Percentiles rank a stretch among this genome's conserved stretches.
These are phyloP conservation scores for Pseudomyrmex pallidus DNA, from an alignment of 1,140 invertebrate genomes.

Conservation along the genomic window DNA sequence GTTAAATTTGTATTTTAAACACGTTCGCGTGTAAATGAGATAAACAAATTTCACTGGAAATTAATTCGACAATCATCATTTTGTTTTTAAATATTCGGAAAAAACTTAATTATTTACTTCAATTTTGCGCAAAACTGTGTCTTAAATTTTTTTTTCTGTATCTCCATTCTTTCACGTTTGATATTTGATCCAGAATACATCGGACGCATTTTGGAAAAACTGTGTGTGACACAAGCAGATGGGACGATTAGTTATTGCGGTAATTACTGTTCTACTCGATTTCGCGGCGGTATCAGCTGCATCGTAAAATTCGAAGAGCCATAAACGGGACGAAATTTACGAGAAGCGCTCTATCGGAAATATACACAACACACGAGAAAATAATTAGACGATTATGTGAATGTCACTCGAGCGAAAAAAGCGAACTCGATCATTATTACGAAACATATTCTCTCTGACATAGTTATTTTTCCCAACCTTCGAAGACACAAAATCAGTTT, in stretches of 20 bases:
- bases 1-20: constrained; percentile 50
- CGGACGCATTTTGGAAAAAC: neutral
- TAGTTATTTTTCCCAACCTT: neutral
- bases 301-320: constrained; percentile 25
- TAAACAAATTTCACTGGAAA: neutral
- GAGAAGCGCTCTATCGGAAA: constrained; percentile 5
- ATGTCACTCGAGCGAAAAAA: neutral
- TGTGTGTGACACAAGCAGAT: constrained; percentile 26
- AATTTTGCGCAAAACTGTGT: neutral
- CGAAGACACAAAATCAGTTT: neutral
- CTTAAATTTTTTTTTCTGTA: neutral
- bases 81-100: neutral
- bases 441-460: neutral
- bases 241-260: neutral
- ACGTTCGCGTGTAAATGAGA: constrained; percentile 15
- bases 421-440: neutral
- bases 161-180: neutral
- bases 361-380: neutral
- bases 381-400: neutral
- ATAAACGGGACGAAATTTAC: constrained; percentile 35
- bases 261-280: neutral
- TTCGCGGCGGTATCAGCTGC: constrained; percentile 26
- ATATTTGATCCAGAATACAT: neutral
- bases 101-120: neutral
- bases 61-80: neutral